These are phyloP conservation scores for Scaeva pyrastri DNA, from an alignment of 2,888 invertebrate species.

Conservation along the genomic window DNA sequence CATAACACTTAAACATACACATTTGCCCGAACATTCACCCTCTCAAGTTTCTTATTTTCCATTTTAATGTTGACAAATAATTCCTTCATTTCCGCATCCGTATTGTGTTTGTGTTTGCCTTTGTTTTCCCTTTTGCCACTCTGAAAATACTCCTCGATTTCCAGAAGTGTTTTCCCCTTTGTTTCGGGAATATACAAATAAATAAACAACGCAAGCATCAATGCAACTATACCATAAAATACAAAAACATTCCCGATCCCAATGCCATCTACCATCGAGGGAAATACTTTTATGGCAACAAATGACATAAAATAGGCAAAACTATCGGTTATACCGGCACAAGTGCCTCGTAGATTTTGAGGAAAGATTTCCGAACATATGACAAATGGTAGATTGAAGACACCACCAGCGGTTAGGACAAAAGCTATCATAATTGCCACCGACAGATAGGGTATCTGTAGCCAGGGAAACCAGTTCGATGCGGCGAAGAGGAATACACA, in stretches of 20 bases:
- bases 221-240: conserved; percentile 86
- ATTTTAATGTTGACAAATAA: conserved; percentile 76
- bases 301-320: conserved; percentile 88
- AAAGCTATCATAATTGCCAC: conserved; percentile 80
- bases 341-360: conserved; percentile 86
- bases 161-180: conserved; percentile 88
- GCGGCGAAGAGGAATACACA: conserved; percentile 86
- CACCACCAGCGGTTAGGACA: conserved; percentile 85
- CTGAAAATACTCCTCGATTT: conserved; percentile 86
- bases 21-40: too few relatives aligned
- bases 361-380: conserved; percentile 91
- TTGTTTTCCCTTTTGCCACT: background rate
- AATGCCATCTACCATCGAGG: conserved; percentile 86
- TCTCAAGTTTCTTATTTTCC: too few relatives aligned
- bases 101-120: background rate
- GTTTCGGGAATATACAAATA: conserved; percentile 89
- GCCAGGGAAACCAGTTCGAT: conserved; percentile 82
- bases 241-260: conserved; percentile 87
- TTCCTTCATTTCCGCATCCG: conserved; percentile 78
- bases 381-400: conserved; percentile 89
- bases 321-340: conserved; percentile 88
- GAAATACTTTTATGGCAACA: conserved; percentile 88
- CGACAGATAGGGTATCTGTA: conserved; percentile 79
- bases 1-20: too few relatives aligned
- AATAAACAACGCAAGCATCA: conserved; percentile 86